Conservation (phyloP, 2,113 vertebrate species). For the Martes martes region DNA sequence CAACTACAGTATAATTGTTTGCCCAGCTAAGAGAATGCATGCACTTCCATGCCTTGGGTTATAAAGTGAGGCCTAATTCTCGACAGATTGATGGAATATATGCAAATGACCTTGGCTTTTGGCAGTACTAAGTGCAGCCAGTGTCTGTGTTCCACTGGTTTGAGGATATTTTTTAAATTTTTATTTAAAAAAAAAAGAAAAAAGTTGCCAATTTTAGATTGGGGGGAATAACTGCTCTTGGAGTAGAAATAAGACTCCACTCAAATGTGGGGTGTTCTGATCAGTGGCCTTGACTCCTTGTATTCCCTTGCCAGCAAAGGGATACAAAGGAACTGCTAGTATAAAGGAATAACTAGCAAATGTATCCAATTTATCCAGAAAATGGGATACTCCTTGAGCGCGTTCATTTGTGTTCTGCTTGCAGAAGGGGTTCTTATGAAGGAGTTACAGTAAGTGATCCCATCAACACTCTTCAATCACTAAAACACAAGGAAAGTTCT, state of each 20-base stretch:
- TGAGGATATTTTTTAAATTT: constrained; percentile 55
- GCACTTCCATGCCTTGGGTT: constrained; percentile 89
- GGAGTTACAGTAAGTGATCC: constrained; percentile 78
- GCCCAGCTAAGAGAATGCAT: constrained; percentile 94
- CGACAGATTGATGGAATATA: constrained; percentile 82
- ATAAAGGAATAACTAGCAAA: constrained; percentile 74
- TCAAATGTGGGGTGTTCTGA: constrained; percentile 64
- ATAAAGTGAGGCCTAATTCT: constrained; percentile 84
- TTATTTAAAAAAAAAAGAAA: constrained; percentile 36
- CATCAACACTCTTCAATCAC: constrained; percentile 68
- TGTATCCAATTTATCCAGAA: constrained; percentile 67
- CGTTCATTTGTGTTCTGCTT: constrained; percentile 79
- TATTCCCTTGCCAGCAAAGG: constrained; percentile 84
- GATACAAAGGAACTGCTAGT: constrained; percentile 67
- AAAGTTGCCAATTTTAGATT: constrained; percentile 69
- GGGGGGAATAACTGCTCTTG: constrained; percentile 73
- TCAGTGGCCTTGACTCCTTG: constrained; percentile 56
- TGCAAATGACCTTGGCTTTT: constrained; percentile 84
- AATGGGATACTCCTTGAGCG: constrained; percentile 75
- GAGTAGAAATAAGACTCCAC: constrained; percentile 64
- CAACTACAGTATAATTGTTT: constrained; percentile 97
- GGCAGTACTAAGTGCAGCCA: constrained; percentile 83
- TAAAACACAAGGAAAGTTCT: constrained; percentile 70
- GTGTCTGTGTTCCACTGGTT: constrained; percentile 77
- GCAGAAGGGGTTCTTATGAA: constrained; percentile 78